These are phyloP conservation scores for Gryllus longicercus DNA, from an alignment of 2,888 invertebrate species.

Conservation along the genomic window DNA sequence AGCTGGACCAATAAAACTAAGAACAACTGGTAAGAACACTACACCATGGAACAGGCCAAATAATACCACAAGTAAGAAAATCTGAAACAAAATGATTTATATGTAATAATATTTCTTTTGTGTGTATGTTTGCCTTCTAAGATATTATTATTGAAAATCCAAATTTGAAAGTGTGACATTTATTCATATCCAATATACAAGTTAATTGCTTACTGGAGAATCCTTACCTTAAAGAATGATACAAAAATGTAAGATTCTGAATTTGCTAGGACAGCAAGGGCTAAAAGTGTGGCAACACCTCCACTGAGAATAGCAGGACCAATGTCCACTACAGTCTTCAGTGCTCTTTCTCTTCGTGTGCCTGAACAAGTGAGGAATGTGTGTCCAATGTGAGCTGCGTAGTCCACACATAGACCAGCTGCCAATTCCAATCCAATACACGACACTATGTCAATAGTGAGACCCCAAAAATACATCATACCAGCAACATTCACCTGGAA, in stretches of 20 bases:
- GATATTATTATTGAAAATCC: not conserved
- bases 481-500: slow-evolving; percentile 64
- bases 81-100: slow-evolving; percentile 52
- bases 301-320: slow-evolving; percentile 75
- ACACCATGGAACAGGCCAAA: slow-evolving; percentile 78
- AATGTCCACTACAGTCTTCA: slow-evolving; percentile 66
- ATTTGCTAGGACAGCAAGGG: slow-evolving; percentile 65
- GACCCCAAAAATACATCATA: slow-evolving; percentile 75
- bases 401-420: slow-evolving; percentile 79
- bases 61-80: slow-evolving; percentile 70
- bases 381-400: slow-evolving; percentile 77
- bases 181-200: not conserved
- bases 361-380: slow-evolving; percentile 67
- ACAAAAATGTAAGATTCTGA: slow-evolving; percentile 74
- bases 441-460: slow-evolving; percentile 77
- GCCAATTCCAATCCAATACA: slow-evolving; percentile 77
- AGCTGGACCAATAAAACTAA: slow-evolving; percentile 69
- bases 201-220: not conserved
- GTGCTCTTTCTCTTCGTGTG: slow-evolving; percentile 51
- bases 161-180: not conserved
- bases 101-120: slow-evolving; percentile 24
- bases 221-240: slow-evolving; percentile 62
- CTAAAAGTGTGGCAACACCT: slow-evolving; percentile 71
- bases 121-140: no score
- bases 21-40: slow-evolving; percentile 68